phyloP scores from a whole-genome alignment of 1,140 invertebrate genomes.

The Bicyclus anynana region DNA sequence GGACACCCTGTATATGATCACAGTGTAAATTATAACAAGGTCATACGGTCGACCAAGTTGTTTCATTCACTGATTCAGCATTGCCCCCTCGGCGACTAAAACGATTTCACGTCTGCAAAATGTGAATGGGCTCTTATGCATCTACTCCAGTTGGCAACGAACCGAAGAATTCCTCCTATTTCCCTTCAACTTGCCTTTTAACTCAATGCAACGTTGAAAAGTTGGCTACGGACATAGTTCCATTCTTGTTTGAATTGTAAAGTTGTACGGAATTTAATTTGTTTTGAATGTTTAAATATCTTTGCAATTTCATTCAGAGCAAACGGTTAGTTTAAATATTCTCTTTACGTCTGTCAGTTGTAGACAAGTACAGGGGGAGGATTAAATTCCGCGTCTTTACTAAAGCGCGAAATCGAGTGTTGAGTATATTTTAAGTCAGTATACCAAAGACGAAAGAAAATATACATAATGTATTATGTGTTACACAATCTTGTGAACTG shows the following conservation, averaged over 20 bases:
- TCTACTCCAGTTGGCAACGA: not conserved
- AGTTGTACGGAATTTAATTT: slow-evolving; percentile 8
- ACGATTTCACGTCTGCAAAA: not conserved
- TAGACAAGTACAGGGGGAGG: not conserved
- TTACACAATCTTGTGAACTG: too few species aligned
- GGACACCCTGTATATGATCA: too few species aligned
- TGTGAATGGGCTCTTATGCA: slow-evolving; percentile 4
- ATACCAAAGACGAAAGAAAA: too few species aligned
- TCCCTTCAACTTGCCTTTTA: slow-evolving; percentile 17
- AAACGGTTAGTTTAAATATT: not conserved
- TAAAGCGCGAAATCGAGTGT: too few species aligned
- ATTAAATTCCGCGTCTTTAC: not conserved
- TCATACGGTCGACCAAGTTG: too few species aligned
- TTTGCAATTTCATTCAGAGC: not conserved
- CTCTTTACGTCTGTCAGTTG: not conserved
- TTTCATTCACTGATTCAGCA: too few species aligned
- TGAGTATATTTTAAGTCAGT: too few species aligned
- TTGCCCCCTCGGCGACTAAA: too few species aligned
- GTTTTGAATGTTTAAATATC: slow-evolving; percentile 1
- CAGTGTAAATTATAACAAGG: too few species aligned
- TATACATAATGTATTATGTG: too few species aligned
- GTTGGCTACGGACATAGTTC: slow-evolving; percentile 9
- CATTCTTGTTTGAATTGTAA: slow-evolving; percentile 15
- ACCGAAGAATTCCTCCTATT: slow-evolving; percentile 11
- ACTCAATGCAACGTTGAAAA: slow-evolving; percentile 13